Conservation (phyloP, 2,797 vertebrate genomes). For the Sebastiscus albofasciatus region DNA sequence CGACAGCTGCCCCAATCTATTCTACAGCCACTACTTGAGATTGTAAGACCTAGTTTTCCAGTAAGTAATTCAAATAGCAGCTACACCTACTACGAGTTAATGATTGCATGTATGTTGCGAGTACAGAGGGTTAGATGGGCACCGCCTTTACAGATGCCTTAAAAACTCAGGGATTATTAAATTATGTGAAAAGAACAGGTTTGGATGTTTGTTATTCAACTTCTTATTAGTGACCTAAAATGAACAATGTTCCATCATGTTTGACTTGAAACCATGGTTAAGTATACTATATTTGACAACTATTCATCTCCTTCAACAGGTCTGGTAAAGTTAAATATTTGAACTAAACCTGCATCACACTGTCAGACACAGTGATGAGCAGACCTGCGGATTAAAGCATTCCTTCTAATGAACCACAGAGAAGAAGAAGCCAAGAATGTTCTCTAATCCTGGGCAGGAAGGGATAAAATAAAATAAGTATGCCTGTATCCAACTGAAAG, state of each 20-base stretch:
- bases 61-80: background rate
- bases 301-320: background rate
- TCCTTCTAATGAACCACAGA: conserved; percentile 32
- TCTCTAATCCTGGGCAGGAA: conserved; percentile 11
- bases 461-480: background rate
- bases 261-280: background rate
- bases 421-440: conserved; percentile 29
- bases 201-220: background rate
- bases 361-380: conserved; percentile 4
- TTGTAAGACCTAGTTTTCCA: background rate
- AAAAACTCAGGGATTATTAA: background rate
- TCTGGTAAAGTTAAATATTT: background rate
- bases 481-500: background rate
- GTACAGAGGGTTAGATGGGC: background rate
- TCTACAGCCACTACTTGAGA: background rate
- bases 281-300: background rate
- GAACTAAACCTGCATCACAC: conserved; percentile 9
- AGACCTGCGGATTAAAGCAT: conserved; percentile 55
- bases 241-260: background rate
- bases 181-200: background rate
- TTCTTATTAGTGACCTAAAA: background rate
- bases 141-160: background rate
- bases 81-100: conserved; percentile 5
- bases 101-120: conserved; percentile 11
- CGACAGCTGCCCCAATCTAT: background rate